Evolutionary conservation across 1,140 invertebrate species (phyloP), one percentile per base, ranked within the genome.

Genomic region (Orussus abietinus): DNA sequence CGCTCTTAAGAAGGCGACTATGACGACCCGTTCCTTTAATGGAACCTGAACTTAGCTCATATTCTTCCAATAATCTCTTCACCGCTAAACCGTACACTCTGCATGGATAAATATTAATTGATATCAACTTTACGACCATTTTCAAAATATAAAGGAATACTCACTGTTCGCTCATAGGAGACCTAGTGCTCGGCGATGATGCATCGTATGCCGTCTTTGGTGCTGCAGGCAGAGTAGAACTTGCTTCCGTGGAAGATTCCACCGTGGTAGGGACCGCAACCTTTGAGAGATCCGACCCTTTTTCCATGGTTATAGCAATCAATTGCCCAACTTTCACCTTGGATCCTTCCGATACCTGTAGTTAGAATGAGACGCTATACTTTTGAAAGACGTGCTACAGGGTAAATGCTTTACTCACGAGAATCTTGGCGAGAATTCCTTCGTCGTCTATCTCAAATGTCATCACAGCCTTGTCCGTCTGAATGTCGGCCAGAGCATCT

Each of bases 391-490:
- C n/a, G n/a, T n/a, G n/a, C n/a, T n/a, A n/a, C n/a, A n/a, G n/a
- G n/a, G n/a, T n/a, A n/a, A n/a, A n/a, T n/a, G n/a, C n/a, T n/a
- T n/a, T n/a, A 48, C 32, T 6, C 51, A 73, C 70, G 33, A 74
- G 46, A 47, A 99, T 96, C 75, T 96, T 99, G 5, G 97, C 97
- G 38, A 99, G 72, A 66, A 90, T 94, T 6, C 90, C 92, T 70
- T 99, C 96, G 62, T 99, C 96, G 0, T 95, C 92, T 10, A 96
- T 93, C 76, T 99, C 97, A 75, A 99, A 98, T 3, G 94, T 93
- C 95, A 99, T 99, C 0, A 96, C 97, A 0, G 97, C 96, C 75
- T 99, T 99, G 59, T 99, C 97, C 10, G 97, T 99, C 78, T 99
- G 96, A 71, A 99, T 99, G 75, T 99, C 96, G 42, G 94, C 96